Evolutionary conservation across 2,113 vertebrate genomes (phyloP).

Genomic region (cattle (Bos taurus)): ARS-UCD2.0 NC_037357.1:52532001-52532500

Average conservation of each 20-base stretch:
- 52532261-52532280: background rate
- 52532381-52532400: background rate
- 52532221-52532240: background rate
- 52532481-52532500: background rate
- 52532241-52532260: background rate
- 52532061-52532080: background rate
- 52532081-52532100: background rate
- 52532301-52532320: background rate
- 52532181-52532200: background rate
- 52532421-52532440: background rate
- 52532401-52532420: constrained; percentile 3
- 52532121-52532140: background rate
- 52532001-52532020: background rate
- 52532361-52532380: background rate
- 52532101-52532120: background rate
- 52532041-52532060: background rate
- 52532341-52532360: background rate
- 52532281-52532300: background rate
- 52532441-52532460: background rate
- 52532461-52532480: background rate
- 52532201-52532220: constrained; percentile 6
- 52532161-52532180: background rate
- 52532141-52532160: background rate
- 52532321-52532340: background rate
- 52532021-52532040: background rate